Evolutionary conservation across 2,113 vertebrate genomes (phyloP), one percentile per base, ranked within the genome.

Genomic region (Tauraco erythrolophus): DNA sequence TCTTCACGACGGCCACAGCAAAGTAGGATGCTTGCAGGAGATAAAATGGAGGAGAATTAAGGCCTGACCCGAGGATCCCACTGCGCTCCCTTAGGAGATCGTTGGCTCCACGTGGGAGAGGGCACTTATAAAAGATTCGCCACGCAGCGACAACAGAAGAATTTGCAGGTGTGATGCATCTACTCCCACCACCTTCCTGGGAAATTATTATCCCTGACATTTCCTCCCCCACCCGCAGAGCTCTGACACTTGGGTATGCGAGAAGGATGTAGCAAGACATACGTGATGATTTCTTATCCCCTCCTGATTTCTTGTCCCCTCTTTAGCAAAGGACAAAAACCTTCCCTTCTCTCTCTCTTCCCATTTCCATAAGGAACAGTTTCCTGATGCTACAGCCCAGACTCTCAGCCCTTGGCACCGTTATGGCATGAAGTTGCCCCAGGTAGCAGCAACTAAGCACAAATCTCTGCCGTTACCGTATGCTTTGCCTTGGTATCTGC

Each of bases 1-100:
- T 99, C 98, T 98, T 99, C 58, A 99, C 98, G 50, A 99, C 98
- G 19, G 99, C 99, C 85, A 99, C 99, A 5, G 98, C 98, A 23
- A 96, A 98, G 91, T 99, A 99, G 46, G 97, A 95, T 10, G 87
- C 97, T 97, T 91, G 83, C 45, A 54, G 70, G 17, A 78, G 77
- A 72, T 6, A 61, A 94, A 86, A 89, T 0, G n/a, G 23, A 79
- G 45, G n/a, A 72, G 41, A n/a, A 27, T 30, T 64, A 95, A 89
- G 56, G 50, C 8, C 43, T 62, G 54, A 41, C 19, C 39, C 1
- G 1, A 75, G 53, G 83, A 77, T 51, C 33, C 41, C 41, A 15
- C 35, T 3, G 2, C 16, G 24, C 39, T 94, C 37, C 57, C n/a
- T 76, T 31, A 50, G 17, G n/a, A 74, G 14, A 74, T 2, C 43